Conservation (phyloP, 2,797 vertebrate species). For the Bradypus variegatus region DNA sequence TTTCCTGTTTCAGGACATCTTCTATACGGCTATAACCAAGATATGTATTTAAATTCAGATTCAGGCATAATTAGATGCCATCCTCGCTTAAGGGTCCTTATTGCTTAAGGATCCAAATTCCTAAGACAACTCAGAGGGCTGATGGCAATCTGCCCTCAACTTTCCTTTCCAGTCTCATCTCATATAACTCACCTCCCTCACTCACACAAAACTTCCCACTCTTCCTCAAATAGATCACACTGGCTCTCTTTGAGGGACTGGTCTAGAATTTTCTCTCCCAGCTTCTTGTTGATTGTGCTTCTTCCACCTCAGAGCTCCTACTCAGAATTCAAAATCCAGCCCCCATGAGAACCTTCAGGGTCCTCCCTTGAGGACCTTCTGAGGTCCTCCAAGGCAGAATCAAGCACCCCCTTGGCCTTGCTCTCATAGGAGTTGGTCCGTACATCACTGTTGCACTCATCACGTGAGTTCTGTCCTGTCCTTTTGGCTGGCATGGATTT, state of each 20-base stretch:
- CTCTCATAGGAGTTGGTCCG: background rate
- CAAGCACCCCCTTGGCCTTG: background rate
- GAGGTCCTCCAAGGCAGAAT: background rate
- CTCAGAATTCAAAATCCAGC: background rate
- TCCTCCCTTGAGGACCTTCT: background rate
- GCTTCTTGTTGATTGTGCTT: background rate
- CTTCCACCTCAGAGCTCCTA: background rate
- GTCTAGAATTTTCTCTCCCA: background rate
- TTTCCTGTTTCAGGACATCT: background rate
- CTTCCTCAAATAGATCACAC: background rate
- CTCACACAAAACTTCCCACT: background rate
- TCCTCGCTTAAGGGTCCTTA: background rate
- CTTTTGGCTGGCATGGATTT: too few species aligned
- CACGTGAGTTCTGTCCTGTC: too few species aligned
- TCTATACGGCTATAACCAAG: background rate
- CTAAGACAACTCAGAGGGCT: background rate
- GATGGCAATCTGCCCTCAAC: background rate
- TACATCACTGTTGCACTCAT: background rate
- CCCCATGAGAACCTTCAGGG: background rate
- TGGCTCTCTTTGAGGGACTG: background rate
- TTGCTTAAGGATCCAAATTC: background rate
- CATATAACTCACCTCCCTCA: background rate
- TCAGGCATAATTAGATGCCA: background rate
- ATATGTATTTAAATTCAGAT: background rate
- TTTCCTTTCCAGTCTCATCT: background rate